Evolutionary conservation across 2,888 invertebrate species (phyloP).

Genomic region (Cetonia aurata): DNA sequence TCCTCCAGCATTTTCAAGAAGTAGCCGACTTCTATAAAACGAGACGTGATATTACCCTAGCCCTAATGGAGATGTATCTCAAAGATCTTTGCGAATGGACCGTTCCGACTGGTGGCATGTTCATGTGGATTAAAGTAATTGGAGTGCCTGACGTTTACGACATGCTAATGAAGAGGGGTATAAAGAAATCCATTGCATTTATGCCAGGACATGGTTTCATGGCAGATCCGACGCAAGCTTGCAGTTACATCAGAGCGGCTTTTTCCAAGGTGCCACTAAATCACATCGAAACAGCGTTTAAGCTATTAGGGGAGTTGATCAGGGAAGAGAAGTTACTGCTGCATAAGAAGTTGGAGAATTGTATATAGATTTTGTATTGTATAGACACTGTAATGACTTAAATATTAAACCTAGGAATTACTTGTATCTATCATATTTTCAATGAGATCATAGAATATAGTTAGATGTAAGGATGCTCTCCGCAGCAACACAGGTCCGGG

Average conservation of each 20-base stretch:
- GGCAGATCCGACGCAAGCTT: conserved; percentile 73
- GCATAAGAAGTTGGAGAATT: conserved; percentile 63
- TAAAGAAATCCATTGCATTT: conserved; percentile 76
- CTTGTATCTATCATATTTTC: too few relatives aligned
- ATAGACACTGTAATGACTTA: too few relatives aligned
- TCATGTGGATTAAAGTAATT: conserved; percentile 80
- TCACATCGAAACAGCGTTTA: conserved; percentile 75
- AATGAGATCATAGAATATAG: too few relatives aligned
- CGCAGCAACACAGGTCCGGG: too few relatives aligned
- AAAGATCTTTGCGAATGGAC: conserved; percentile 75
- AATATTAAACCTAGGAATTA: too few relatives aligned
- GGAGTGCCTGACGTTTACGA: conserved; percentile 79
- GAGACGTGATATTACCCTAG: conserved; percentile 74
- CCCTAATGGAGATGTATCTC: conserved; percentile 72
- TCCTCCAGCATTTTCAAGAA: conserved; percentile 71
- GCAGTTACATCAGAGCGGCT: conserved; percentile 78
- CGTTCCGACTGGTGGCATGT: conserved; percentile 80
- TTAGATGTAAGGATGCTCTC: too few relatives aligned
- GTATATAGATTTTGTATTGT: conserved; percentile 52
- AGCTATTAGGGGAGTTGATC: conserved; percentile 73
- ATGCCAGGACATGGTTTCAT: conserved; percentile 83
- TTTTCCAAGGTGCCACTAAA: conserved; percentile 76
- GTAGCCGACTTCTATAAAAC: conserved; percentile 74
- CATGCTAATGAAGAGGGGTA: conserved; percentile 78
- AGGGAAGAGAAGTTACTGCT: conserved; percentile 70